phyloP scores from a whole-genome alignment of 2,113 vertebrate species.

The Engraulis encrasicolus region DNA sequence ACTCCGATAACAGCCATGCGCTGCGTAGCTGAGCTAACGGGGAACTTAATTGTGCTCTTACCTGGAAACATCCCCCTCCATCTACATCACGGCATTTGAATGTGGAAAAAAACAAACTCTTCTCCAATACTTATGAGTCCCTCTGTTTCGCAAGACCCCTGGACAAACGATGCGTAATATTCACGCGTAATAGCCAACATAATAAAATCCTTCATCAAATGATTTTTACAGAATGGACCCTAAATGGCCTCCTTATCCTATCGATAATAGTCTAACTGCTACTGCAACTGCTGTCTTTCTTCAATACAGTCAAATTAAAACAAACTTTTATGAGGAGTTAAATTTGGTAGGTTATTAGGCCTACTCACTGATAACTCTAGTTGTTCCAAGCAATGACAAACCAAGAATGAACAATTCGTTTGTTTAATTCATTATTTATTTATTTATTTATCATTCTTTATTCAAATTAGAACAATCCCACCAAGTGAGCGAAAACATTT shows the following conservation, averaged over 20 bases:
- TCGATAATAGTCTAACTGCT: no score
- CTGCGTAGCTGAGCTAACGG: no score
- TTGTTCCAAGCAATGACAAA: background rate
- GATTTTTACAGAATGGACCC: no score
- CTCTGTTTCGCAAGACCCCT: background rate
- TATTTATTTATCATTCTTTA: background rate
- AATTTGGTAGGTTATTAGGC: no score
- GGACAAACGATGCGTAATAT: background rate
- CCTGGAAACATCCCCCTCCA: background rate
- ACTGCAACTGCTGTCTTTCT: no score
- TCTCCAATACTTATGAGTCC: background rate
- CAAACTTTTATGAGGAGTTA: no score
- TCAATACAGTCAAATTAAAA: no score
- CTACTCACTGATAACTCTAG: no score
- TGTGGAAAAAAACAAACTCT: slow-evolving; percentile 7
- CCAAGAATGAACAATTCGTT: no score
- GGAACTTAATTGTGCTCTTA: background rate
- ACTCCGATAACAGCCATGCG: background rate
- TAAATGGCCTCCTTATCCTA: no score
- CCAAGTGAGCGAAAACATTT: background rate
- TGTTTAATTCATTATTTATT: background rate
- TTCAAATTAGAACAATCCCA: background rate
- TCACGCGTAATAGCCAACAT: no score
- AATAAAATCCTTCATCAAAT: no score
- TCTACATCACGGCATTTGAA: background rate